Evolutionary conservation across 1,140 invertebrate genomes (phyloP), one percentile per base, ranked within the genome.

Genomic region (Rhagoletis pomonella): DNA sequence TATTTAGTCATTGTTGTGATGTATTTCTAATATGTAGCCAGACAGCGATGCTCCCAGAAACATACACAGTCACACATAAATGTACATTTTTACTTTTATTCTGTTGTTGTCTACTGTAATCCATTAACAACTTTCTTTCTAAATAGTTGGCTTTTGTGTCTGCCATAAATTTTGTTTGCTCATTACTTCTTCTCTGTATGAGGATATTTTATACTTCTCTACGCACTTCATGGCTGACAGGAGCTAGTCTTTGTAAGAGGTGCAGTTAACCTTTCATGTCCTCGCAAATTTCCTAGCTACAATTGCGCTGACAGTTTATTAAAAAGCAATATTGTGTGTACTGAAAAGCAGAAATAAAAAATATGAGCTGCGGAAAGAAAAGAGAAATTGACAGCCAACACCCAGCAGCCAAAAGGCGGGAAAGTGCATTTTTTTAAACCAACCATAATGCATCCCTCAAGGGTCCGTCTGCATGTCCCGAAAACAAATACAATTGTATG

Each of bases 241-340:
- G 17, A 55, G 2, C 47, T 10, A 55, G 10, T 10, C 50, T 55
- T 55, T 55, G 14, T 55, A 4, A 17, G 69, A 17, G 17, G 19
- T 81, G 19, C 47, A 81, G 73, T 7, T 55, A 81, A 81, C 47
- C 44, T 81, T 81, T 81, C 73, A 29, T 81, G 7, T 81, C 1
- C 17, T 29, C 44, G 19, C 19, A 17, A 55, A 55, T 81, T 81
- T 81, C 55, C n/a, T 81, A 10, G 47, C 58, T 29, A 39, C 29
- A 19, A 50, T 42, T n/a, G 84, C 29, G 6, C 81, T 19, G 73
- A n/a, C 73, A 55, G 58, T 86, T 86, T 86, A 86, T 86, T 86
- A 86, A 86, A 86, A 64, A 86, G 85, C 85, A 86, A 86, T 86
- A 86, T 62, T 62, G 59, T 65, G 47, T 55, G 73, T 81, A 14